A percentile compares a stretch with the other conserved stretches of the same genome.
phyloP scores from a whole-genome alignment of 2,797 vertebrate species.

The Leptodactylus fallax region DNA sequence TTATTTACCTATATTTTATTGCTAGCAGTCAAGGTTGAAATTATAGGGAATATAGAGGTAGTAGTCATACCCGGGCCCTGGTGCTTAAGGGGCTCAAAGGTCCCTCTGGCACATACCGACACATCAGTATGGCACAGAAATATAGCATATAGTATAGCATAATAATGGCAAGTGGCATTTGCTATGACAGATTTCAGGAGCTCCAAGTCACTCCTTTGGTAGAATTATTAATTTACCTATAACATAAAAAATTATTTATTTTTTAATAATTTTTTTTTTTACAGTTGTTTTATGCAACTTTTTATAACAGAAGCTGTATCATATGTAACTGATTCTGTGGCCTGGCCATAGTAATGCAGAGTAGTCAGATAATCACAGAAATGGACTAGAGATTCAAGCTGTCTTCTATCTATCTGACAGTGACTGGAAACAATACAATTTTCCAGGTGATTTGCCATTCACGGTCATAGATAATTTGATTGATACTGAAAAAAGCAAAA shows the following conservation, averaged over 20 bases:
- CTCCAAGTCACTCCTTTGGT: no score
- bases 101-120: no score
- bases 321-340: not conserved
- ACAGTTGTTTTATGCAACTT: not conserved
- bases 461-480: conserved; percentile 7
- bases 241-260: not conserved
- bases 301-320: not conserved
- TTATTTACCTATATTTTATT: no score
- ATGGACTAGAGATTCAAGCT: not conserved
- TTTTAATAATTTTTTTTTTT: not conserved
- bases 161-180: no score
- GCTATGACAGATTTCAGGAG: no score
- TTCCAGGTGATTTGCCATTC: conserved; percentile 2
- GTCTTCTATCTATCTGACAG: not conserved
- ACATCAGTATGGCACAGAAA: no score
- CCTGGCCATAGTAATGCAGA: not conserved
- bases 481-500: not conserved
- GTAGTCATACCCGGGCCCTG: no score
- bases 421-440: conserved; percentile 4
- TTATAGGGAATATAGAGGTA: no score
- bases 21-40: no score
- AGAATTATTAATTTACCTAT: not conserved
- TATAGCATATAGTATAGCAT: no score
- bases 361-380: not conserved
- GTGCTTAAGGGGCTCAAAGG: no score